Evolutionary conservation across 2,113 vertebrate genomes (phyloP).

Genomic region (Stomatorhinus ivindoensis): DNA sequence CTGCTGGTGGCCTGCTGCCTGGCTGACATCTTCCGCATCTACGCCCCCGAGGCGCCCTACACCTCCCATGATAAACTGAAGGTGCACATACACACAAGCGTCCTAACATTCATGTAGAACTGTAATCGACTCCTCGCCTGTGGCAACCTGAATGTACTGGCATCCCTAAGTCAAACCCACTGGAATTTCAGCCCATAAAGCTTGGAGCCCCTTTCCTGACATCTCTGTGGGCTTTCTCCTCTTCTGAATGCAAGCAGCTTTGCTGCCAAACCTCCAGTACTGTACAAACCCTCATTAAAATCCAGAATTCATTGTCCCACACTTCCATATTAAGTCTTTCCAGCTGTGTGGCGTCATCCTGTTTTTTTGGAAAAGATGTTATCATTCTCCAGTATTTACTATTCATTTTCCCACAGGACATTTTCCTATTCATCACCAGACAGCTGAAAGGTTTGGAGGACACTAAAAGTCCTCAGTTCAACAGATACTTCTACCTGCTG

Average conservation of each 20-base stretch:
- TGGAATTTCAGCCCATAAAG: neutral
- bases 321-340: neutral
- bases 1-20: constrained; percentile 96
- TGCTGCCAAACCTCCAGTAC: neutral
- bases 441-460: constrained; percentile 97
- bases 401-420: constrained; percentile 71
- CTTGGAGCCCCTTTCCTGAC: neutral
- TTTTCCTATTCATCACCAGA: constrained; percentile 99
- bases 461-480: constrained; percentile 98
- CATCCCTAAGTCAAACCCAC: neutral
- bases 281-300: neutral
- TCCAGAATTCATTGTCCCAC: neutral
- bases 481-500: constrained; percentile 99
- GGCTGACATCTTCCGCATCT: constrained; percentile 98
- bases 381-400: neutral
- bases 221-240: neutral
- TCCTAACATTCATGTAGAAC: neutral
- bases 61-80: constrained; percentile 98
- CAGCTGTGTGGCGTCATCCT: neutral
- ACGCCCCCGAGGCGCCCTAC: constrained; percentile 97
- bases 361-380: neutral
- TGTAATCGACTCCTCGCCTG: neutral
- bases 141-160: neutral
- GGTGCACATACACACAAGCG: constrained; percentile 48
- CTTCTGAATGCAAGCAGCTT: neutral